phyloP scores from a whole-genome alignment of 2,113 vertebrate species.

The Halichoerus grypus region DNA sequence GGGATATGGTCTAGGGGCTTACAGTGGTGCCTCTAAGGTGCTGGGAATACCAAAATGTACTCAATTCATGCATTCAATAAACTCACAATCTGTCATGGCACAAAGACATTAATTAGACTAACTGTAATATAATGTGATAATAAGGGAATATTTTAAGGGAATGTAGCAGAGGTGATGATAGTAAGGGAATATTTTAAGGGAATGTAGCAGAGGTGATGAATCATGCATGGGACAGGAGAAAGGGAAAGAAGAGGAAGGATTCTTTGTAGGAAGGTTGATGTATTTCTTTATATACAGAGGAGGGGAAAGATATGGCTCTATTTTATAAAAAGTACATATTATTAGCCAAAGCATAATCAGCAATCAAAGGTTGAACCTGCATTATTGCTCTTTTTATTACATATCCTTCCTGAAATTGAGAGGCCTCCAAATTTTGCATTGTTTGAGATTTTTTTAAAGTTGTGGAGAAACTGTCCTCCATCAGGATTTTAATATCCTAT shows the following conservation, averaged over 20 bases:
- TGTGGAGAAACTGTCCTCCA: background rate
- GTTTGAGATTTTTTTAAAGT: constrained; percentile 4
- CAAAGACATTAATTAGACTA: background rate
- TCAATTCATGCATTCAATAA: background rate
- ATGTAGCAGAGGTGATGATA: background rate
- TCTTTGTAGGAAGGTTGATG: background rate
- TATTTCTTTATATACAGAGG: background rate
- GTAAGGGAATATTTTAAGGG: background rate
- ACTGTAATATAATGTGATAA: background rate
- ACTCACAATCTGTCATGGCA: background rate
- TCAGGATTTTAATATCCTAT: background rate
- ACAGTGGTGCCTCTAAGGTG: background rate
- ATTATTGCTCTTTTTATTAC: background rate
- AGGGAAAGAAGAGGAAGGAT: background rate
- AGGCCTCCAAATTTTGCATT: background rate
- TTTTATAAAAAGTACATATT: background rate
- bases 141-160: background rate
- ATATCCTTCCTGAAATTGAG: background rate
- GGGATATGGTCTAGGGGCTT: background rate
- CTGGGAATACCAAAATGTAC: constrained; percentile 3
- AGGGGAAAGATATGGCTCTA: background rate
- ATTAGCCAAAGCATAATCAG: background rate
- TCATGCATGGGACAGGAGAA: background rate
- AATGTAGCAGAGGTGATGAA: background rate
- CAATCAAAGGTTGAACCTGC: background rate